A percentile compares a stretch with the other conserved stretches of the same genome.
Conservation (phyloP, 1,140 invertebrate species). For the Eumaeus atala region DNA sequence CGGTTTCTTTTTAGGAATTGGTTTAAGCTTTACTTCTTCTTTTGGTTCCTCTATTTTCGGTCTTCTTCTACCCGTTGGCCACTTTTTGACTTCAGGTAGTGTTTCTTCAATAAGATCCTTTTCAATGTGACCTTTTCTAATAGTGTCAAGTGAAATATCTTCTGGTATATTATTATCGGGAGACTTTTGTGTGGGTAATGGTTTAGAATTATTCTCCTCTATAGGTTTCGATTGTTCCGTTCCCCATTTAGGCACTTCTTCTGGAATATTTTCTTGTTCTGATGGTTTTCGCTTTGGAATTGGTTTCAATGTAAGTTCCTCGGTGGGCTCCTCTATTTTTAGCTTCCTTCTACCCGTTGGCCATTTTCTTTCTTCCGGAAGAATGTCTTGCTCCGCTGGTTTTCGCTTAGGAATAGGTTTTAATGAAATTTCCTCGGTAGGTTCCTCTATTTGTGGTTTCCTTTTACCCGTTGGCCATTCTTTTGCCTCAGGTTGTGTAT, state of each 20-base stretch:
- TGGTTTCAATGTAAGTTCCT: constrained; percentile 36
- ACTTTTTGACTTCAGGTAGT: constrained; percentile 3
- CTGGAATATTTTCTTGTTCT: constrained; percentile 22
- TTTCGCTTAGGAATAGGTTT: constrained; percentile 28
- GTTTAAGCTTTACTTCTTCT: background rate
- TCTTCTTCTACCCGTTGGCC: background rate
- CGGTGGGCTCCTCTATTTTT: constrained; percentile 28
- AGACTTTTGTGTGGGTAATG: too few species aligned
- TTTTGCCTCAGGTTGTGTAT: too few species aligned
- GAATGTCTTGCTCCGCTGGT: constrained; percentile 30
- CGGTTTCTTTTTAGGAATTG: background rate
- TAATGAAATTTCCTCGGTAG: constrained; percentile 34
- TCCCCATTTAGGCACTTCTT: too few species aligned
- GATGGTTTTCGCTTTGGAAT: constrained; percentile 8
- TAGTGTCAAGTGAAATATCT: constrained; percentile 9
- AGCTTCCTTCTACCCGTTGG: constrained; percentile 28
- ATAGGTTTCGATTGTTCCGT: too few species aligned
- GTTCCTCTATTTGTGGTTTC: constrained; percentile 23
- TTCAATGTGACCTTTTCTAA: constrained; percentile 28
- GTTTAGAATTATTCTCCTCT: too few species aligned
- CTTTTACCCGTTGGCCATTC: too few species aligned
- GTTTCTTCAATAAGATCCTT: constrained; percentile 14
- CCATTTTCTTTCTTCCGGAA: constrained; percentile 25
- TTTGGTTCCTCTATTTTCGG: background rate
- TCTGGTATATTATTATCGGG: too few species aligned